Conservation (phyloP, 2,888 invertebrate genomes). For the Ditylenchus weischeri region DNA sequence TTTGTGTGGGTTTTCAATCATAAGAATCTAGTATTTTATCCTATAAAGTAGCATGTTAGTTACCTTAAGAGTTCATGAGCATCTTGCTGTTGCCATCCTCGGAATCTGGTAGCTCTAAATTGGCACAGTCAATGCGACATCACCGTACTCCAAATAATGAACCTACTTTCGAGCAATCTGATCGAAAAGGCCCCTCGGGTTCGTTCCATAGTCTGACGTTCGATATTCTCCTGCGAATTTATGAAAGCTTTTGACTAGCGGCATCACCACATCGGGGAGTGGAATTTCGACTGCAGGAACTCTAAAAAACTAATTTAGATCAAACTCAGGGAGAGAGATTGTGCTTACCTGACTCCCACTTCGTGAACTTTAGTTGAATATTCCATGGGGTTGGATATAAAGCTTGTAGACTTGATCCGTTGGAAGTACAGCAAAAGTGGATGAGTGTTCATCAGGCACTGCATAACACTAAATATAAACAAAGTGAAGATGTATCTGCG, state of each 20-base stretch:
- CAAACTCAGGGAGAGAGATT: not conserved
- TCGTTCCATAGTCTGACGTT: slow-evolving; percentile 20
- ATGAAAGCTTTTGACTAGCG: slow-evolving; percentile 34
- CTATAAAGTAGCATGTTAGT: no score
- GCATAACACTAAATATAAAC: slow-evolving; percentile 37
- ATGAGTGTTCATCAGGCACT: slow-evolving; percentile 47
- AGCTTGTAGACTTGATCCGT: slow-evolving; percentile 10
- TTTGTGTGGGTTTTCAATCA: no score
- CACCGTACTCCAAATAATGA: slow-evolving; percentile 6
- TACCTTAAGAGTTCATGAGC: slow-evolving; percentile 75
- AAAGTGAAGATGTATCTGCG: no score
- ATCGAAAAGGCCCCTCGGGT: slow-evolving; percentile 37
- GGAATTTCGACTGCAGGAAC: slow-evolving; percentile 25
- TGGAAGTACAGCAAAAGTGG: slow-evolving; percentile 35
- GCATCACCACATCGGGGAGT: slow-evolving; percentile 23
- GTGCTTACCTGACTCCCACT: not conserved
- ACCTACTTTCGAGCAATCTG: slow-evolving; percentile 32
- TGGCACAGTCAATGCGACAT: not conserved
- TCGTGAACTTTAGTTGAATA: slow-evolving; percentile 24
- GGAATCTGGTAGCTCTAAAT: slow-evolving; percentile 74
- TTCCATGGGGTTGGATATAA: slow-evolving; percentile 11
- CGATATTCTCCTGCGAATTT: slow-evolving; percentile 38
- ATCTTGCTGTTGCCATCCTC: slow-evolving; percentile 91
- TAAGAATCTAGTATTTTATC: no score
- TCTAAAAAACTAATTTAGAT: slow-evolving; percentile 10